Evolutionary conservation across 1,140 invertebrate genomes (phyloP), one percentile per base, ranked within the genome.

Genomic region (Fopius arisanus): DNA sequence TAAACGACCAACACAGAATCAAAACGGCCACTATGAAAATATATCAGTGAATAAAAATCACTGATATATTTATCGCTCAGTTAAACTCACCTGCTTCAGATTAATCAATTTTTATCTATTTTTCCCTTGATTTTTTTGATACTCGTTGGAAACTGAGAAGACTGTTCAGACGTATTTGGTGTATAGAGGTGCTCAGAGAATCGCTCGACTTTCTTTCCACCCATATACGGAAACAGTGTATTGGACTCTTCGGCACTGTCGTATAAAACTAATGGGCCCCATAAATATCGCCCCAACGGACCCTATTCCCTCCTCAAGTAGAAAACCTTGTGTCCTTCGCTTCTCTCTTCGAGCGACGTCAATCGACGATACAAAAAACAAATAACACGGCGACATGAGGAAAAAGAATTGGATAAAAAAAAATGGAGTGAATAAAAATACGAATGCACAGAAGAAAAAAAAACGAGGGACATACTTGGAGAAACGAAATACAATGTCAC

Each of bases 221-320:
- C 79, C 79, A 77, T 81, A 79, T 81, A 79, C 63, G 77, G 77
- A 66, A 66, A 65, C 26, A 73, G 71, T 67, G 74, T 75, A 74
- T 74, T 59, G 75, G 74, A 75, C 76, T 78, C 78, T 76, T 75
- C 74, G 78, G 68, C 76, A 65, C 66, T 76, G 59, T 72, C 77
- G 75, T 71, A 74, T 73, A 81, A 73, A 77, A 78, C 79, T 81
- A 81, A 81, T 81, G 79, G 78, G 76, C 75, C 74, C 67, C 75
- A 79, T 81, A 79, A 80, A 80, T 80, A 78, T 80, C 68, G 68
- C 37, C n/a, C 70, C n/a, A 41, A 48, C 29, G 62, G 62, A 65
- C 29, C 62, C 62, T 31, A 62, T 62, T 29, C 28, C 28, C n/a
- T 29, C 5, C 28, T n/a, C 7, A 48, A 48, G 29, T 65, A 65